Evolutionary conservation across 2,113 vertebrate species (phyloP).

Genomic region (Esox niger): DNA sequence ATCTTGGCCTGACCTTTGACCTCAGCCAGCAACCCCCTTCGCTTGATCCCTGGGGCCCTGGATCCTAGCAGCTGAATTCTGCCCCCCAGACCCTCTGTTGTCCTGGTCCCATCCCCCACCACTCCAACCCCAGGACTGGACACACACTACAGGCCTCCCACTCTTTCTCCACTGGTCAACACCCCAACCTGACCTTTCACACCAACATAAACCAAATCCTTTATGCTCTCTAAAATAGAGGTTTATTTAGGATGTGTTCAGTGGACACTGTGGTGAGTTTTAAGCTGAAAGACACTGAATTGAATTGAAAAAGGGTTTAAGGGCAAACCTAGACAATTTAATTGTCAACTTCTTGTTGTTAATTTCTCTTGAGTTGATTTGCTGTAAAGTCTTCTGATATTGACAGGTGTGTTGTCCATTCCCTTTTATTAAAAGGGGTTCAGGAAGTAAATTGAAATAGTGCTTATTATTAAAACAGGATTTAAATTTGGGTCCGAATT

Average conservation of each 20-base stretch:
- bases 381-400: too few species aligned
- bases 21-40: conserved; percentile 62
- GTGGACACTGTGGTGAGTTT: conserved; percentile 12
- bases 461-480: too few species aligned
- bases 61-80: conserved; percentile 72
- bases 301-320: background rate
- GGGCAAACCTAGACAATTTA: background rate
- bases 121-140: too few species aligned
- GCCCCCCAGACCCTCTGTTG: conserved; percentile 45
- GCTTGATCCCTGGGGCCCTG: conserved; percentile 59
- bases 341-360: too few species aligned
- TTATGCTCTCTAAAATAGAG: conserved; percentile 46
- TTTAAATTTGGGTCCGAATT: too few species aligned
- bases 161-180: conserved; percentile 57
- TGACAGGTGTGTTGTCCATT: too few species aligned
- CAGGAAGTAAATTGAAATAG: too few species aligned
- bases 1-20: conserved; percentile 73
- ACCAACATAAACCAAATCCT: conserved; percentile 58
- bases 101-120: conserved; percentile 37
- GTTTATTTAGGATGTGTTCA: conserved; percentile 38
- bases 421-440: too few species aligned
- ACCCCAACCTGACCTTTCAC: conserved; percentile 61
- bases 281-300: conserved; percentile 32
- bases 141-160: too few species aligned
- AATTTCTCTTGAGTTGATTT: too few species aligned